A percentile compares a stretch with the other conserved stretches of the same genome.
Evolutionary conservation across 2,797 vertebrate genomes (phyloP).

Genomic region (Nyctibius grandis): DNA sequence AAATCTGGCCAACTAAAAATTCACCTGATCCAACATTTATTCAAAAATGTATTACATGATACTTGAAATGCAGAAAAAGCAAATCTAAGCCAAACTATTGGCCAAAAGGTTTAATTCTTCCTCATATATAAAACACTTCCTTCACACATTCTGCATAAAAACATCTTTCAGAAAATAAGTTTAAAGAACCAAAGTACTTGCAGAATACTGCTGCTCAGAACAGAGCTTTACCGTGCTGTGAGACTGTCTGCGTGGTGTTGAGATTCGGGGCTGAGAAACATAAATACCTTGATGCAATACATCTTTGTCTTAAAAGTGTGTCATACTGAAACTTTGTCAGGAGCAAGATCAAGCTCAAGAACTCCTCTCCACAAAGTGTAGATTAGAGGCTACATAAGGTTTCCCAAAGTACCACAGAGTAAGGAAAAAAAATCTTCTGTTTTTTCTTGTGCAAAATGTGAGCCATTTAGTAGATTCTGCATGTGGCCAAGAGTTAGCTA

Average conservation of each 20-base stretch:
- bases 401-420: neutral
- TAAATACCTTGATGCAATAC: neutral
- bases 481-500: neutral
- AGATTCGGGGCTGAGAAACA: neutral
- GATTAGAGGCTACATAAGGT: neutral
- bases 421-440: neutral
- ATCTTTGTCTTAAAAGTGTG: neutral
- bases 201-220: neutral
- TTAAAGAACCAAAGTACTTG: neutral
- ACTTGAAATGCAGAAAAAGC: neutral
- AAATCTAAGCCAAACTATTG: neutral
- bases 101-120: neutral
- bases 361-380: neutral
- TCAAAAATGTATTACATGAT: neutral
- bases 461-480: neutral
- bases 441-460: fast-evolving
- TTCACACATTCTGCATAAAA: neutral
- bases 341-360: neutral
- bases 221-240: neutral
- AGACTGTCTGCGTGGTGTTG: neutral
- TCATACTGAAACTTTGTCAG: neutral
- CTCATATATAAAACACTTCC: neutral
- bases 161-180: neutral
- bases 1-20: neutral
- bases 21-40: neutral